Conservation (phyloP, 1,140 invertebrate genomes). For the Globodera ellingtonae region DNA sequence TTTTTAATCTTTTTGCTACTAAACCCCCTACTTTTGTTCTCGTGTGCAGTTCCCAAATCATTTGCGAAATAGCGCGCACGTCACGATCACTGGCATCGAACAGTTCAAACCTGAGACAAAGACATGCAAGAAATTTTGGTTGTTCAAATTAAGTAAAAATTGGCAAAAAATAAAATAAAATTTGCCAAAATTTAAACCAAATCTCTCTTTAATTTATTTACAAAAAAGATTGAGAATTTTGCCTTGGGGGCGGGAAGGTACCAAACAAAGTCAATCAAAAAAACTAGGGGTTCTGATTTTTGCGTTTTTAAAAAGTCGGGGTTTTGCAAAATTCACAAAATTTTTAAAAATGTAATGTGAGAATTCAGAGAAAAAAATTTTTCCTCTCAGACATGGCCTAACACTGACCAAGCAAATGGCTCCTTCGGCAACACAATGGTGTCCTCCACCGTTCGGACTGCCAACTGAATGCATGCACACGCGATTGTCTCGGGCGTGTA, state of each 20-base stretch:
- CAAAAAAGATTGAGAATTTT: background rate
- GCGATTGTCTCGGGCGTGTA: conserved; percentile 95
- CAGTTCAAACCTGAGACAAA: conserved; percentile 36
- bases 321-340: too few species aligned
- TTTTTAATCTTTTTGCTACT: too few species aligned
- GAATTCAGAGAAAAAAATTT: too few species aligned
- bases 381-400: background rate
- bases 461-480: conserved; percentile 92
- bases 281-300: too few species aligned
- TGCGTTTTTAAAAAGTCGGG: too few species aligned
- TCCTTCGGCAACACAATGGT: conserved; percentile 51
- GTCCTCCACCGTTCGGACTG: conserved; percentile 55
- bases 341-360: too few species aligned
- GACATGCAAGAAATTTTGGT: background rate
- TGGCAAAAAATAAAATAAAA: background rate
- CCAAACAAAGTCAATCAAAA: background rate
- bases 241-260: background rate
- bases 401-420: conserved; percentile 51
- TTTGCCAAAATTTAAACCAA: background rate
- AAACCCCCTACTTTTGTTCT: conserved; percentile 36
- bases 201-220: background rate
- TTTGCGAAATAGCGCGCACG: conserved; percentile 37
- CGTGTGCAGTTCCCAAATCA: conserved; percentile 45
- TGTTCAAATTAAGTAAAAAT: background rate
- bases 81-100: conserved; percentile 50